Percentiles rank a stretch among this genome's conserved stretches.
phyloP scores from a whole-genome alignment of 2,888 invertebrate genomes.

The Nomada goodeniana region DNA sequence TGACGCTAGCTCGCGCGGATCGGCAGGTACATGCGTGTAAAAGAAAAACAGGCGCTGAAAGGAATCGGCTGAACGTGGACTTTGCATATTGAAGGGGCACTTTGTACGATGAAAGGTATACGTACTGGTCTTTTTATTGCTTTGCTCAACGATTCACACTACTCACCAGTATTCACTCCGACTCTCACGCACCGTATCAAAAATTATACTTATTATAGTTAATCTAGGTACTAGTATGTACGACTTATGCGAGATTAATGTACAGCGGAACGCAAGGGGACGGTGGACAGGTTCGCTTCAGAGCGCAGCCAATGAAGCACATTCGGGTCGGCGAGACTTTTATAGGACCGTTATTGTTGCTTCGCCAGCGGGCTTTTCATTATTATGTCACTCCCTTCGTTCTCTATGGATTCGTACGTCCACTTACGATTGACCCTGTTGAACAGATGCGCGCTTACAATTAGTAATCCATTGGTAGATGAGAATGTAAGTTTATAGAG shows the following conservation, averaged over 20 bases:
- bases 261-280: neutral
- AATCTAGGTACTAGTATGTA: neutral
- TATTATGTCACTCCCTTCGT: slow-evolving; percentile 91
- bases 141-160: neutral
- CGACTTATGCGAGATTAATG: neutral
- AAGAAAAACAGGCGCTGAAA: too few relatives aligned
- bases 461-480: too few relatives aligned
- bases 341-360: neutral
- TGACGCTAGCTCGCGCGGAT: too few relatives aligned
- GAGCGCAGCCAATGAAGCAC: neutral
- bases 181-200: neutral
- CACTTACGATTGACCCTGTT: slow-evolving; percentile 90
- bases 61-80: neutral
- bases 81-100: neutral
- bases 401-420: slow-evolving; percentile 91
- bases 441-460: slow-evolving; percentile 59
- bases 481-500: too few relatives aligned
- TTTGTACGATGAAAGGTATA: neutral
- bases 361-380: slow-evolving; percentile 85
- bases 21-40: too few relatives aligned
- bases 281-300: neutral
- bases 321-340: neutral
- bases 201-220: neutral
- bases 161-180: neutral
- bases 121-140: slow-evolving; percentile 18